These are phyloP conservation scores for Drosophila jambulina DNA, from an alignment of 1,140 invertebrate genomes.

Conservation along the genomic window DNA sequence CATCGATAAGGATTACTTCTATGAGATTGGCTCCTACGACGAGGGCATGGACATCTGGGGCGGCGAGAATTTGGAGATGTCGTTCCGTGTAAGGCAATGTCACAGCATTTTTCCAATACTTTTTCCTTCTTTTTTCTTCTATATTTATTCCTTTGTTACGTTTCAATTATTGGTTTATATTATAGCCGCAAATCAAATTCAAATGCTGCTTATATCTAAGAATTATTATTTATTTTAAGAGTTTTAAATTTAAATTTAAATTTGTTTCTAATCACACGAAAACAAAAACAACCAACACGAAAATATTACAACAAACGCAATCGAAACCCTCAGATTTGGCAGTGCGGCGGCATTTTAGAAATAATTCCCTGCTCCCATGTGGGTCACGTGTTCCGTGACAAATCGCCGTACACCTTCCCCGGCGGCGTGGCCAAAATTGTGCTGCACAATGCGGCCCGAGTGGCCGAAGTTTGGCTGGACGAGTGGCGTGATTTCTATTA, in stretches of 20 bases:
- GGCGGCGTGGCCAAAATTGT: slow-evolving; percentile 98
- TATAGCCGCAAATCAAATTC: slow-evolving; percentile 61
- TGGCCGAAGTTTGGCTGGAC: slow-evolving; percentile 99
- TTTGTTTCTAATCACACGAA: slow-evolving; percentile 47
- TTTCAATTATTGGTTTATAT: slow-evolving; percentile 39
- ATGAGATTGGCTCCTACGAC: slow-evolving; percentile 98
- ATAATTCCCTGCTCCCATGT: slow-evolving; percentile 98
- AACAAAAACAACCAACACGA: slow-evolving; percentile 40
- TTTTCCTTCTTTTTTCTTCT: slow-evolving; percentile 30
- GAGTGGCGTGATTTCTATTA: slow-evolving; percentile 99
- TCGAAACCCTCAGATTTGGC: slow-evolving; percentile 93
- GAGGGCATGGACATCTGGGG: slow-evolving; percentile 99
- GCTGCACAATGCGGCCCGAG: slow-evolving; percentile 97
- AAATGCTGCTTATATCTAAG: slow-evolving; percentile 28
- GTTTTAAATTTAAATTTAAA: slow-evolving; percentile 25
- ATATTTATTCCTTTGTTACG: slow-evolving; percentile 34
- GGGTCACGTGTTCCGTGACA: slow-evolving; percentile 99
- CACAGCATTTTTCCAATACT: slow-evolving; percentile 11
- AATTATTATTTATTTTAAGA: slow-evolving; percentile 41
- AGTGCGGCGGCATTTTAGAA: slow-evolving; percentile 98
- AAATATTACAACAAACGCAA: slow-evolving; percentile 59
- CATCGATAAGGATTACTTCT: slow-evolving; percentile 98
- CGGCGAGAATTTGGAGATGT: slow-evolving; percentile 99
- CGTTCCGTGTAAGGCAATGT: slow-evolving; percentile 94
- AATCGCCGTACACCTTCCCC: slow-evolving; percentile 99